Percentiles rank a stretch among this genome's conserved stretches.
phyloP scores from a whole-genome alignment of 2,113 vertebrate genomes.

The Neolamprologus modestus region DNA sequence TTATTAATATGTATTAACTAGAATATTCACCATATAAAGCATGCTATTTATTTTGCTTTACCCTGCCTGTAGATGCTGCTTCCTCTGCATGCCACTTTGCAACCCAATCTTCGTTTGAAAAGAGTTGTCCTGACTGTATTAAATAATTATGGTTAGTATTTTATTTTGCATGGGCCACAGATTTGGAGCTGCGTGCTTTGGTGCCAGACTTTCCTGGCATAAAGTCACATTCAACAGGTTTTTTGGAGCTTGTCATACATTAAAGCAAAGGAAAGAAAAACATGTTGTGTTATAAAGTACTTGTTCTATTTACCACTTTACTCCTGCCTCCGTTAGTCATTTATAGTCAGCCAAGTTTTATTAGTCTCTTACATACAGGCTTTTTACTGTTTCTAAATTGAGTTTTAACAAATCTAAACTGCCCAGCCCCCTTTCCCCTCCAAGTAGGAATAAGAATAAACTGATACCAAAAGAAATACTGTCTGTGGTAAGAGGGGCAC shows the following conservation, averaged over 20 bases:
- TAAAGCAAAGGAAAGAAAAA: not conserved
- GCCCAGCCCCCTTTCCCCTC: not conserved
- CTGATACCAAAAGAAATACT: conserved; percentile 6
- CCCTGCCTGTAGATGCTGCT: not conserved
- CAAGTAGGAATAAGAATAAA: not conserved
- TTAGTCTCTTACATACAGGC: not conserved
- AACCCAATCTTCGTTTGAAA: not conserved
- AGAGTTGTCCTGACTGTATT: not conserved
- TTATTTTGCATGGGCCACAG: not conserved
- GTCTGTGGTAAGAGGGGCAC: not conserved
- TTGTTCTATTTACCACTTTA: not conserved
- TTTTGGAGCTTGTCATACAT: not conserved
- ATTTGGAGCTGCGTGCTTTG: not conserved
- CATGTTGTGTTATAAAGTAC: not conserved
- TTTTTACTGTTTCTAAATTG: not conserved
- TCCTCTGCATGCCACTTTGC: not conserved
- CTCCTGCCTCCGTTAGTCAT: not conserved
- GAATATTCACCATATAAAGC: not conserved
- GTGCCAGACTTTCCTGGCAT: not conserved
- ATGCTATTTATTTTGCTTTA: not conserved
- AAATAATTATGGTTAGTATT: not conserved
- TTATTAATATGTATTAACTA: not conserved
- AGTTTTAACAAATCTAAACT: not conserved
- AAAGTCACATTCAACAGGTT: not conserved
- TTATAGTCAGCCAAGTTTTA: not conserved